Evolutionary conservation across 2,888 invertebrate genomes (phyloP).

Genomic region (Myopa testacea): DNA sequence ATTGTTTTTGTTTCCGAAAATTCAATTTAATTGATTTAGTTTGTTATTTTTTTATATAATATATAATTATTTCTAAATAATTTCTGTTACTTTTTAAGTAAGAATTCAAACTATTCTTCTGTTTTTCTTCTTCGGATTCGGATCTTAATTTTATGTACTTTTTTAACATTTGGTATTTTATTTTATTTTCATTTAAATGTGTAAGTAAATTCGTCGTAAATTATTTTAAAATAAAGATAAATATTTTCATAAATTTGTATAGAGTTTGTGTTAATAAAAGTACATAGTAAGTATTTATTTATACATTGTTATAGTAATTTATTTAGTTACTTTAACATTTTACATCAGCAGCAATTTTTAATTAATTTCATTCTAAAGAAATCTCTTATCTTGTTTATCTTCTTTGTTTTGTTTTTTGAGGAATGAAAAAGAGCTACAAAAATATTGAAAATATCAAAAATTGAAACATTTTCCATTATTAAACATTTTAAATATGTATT

Average conservation of each 20-base stretch:
- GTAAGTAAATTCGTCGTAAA: neutral
- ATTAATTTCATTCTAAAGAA: slow-evolving; percentile 3
- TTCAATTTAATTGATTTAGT: neutral
- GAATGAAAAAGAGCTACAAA: neutral
- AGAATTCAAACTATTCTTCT: no score
- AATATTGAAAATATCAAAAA: neutral
- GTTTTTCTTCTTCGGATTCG: no score
- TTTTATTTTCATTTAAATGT: neutral
- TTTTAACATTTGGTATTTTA: neutral
- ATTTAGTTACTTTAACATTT: slow-evolving; percentile 45
- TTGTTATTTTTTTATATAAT: neutral
- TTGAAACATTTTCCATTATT: no score
- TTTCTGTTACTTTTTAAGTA: neutral
- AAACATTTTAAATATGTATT: neutral
- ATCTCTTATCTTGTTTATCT: neutral
- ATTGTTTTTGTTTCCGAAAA: neutral
- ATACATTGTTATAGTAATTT: no score
- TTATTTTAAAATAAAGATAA: no score
- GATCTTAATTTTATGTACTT: neutral
- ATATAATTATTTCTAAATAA: neutral
- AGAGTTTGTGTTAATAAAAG: no score
- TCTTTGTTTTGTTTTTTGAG: neutral
- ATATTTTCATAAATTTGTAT: no score
- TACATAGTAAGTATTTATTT: no score
- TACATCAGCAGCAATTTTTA: slow-evolving; percentile 52